A percentile compares a stretch with the other conserved stretches of the same genome.
Evolutionary conservation across 2,113 vertebrate genomes (phyloP).

Genomic region (Kobus ellipsiprymnus): DNA sequence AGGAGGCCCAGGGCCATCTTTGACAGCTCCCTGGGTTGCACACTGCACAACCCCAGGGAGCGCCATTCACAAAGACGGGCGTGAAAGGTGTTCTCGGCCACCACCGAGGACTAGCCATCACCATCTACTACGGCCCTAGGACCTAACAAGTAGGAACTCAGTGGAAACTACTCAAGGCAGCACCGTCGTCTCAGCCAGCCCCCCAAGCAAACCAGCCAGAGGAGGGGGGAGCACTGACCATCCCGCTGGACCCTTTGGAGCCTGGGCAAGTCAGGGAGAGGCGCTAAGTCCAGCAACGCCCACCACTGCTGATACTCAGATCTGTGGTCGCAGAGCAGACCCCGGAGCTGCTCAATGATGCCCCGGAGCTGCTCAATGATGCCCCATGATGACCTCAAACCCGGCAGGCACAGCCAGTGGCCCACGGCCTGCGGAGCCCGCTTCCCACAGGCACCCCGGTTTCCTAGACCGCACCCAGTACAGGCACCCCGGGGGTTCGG

Average conservation of each 20-base stretch:
- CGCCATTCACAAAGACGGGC: not conserved
- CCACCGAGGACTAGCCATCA: not conserved
- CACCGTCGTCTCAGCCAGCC: too few relatives aligned
- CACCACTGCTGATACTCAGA: not conserved
- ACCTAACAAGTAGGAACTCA: not conserved
- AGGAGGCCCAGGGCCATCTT: not conserved
- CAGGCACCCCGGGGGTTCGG: not conserved
- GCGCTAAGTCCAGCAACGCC: not conserved
- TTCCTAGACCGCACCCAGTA: not conserved
- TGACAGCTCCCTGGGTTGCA: not conserved
- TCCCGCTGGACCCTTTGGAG: not conserved
- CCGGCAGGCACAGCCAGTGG: not conserved
- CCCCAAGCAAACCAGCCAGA: not conserved
- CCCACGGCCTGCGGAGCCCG: fast-evolving
- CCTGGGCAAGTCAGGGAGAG: not conserved
- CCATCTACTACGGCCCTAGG: not conserved
- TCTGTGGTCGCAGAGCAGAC: not conserved
- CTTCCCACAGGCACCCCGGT: fast-evolving
- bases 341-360: not conserved
- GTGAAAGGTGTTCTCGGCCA: fast-evolving
- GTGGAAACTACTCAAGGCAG: too few relatives aligned
- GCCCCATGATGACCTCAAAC: not conserved
- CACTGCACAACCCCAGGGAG: not conserved
- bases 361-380: not conserved
- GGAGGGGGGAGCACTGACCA: not conserved